A percentile compares a stretch with the other conserved stretches of the same genome.
Conservation (phyloP, 2,797 vertebrate genomes). For the Cetoscarus ocellatus region DNA sequence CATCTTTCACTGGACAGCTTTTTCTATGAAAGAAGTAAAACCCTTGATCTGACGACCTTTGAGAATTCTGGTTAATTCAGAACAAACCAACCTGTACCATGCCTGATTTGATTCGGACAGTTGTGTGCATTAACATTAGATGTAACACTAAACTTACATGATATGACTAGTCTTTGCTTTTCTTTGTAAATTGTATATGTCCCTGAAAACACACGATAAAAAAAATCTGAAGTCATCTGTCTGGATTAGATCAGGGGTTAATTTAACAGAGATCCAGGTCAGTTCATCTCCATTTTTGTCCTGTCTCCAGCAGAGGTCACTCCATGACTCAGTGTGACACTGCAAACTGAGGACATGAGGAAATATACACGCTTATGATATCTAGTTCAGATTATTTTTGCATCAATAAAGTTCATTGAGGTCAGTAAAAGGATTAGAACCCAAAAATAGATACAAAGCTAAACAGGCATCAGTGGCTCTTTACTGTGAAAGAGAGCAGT, state of each 20-base stretch:
- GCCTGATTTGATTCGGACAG: no score
- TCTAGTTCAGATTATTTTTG: conserved; percentile 21
- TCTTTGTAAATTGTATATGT: no score
- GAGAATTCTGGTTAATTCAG: no score
- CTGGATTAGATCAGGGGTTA: conserved; percentile 17
- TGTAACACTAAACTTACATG: no score
- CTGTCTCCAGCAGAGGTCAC: conserved; percentile 45
- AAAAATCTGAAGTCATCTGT: neutral
- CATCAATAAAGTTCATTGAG: conserved; percentile 2
- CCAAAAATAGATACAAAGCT: neutral
- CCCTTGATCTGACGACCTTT: no score
- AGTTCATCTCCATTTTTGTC: conserved; percentile 29
- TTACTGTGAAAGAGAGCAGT: conserved; percentile 8
- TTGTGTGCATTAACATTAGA: no score
- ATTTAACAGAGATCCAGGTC: conserved; percentile 35
- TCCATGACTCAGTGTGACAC: conserved; percentile 16
- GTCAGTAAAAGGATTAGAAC: neutral
- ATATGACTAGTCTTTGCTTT: no score
- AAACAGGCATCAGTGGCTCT: neutral
- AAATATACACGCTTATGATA: neutral
- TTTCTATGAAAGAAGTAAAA: no score
- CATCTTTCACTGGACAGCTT: no score
- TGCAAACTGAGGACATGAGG: conserved; percentile 14
- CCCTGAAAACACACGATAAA: no score
- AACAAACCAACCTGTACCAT: no score